These are phyloP conservation scores for Drosophila persimilis DNA, from an alignment of 1,140 invertebrate species.

Conservation along the genomic window DNA sequence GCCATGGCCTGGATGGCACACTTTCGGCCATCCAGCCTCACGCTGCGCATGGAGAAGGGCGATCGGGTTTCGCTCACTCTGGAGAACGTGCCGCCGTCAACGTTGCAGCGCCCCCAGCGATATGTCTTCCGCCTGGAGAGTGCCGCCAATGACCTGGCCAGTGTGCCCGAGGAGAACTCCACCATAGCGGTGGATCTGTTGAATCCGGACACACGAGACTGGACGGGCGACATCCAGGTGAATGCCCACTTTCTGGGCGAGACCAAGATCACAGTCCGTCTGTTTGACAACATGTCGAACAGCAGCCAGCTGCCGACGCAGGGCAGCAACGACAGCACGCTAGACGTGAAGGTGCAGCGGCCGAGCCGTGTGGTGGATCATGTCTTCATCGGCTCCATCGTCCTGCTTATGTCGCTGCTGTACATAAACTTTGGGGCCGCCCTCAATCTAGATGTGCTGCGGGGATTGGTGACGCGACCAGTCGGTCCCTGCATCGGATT, in stretches of 20 bases:
- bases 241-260: constrained; percentile 60
- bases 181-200: constrained; percentile 40
- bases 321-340: constrained; percentile 35
- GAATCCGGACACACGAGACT: constrained; percentile 23
- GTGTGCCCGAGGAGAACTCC: constrained; percentile 41
- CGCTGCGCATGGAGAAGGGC: constrained; percentile 36
- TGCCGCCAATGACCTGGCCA: constrained; percentile 40
- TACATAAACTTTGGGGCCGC: constrained; percentile 98
- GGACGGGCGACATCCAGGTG: constrained; percentile 55
- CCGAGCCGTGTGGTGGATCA: constrained; percentile 87
- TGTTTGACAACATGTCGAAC: constrained; percentile 40
- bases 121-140: constrained; percentile 59
- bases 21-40: constrained; percentile 43
- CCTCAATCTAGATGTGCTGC: constrained; percentile 90
- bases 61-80: constrained; percentile 33
- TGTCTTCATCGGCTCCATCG: constrained; percentile 91
- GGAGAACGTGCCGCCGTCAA: constrained; percentile 9
- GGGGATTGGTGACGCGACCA: constrained; percentile 88
- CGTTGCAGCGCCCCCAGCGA: constrained; percentile 32
- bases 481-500: constrained; percentile 93
- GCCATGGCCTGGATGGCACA: constrained; percentile 44
- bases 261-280: constrained; percentile 49
- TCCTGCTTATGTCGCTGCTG: constrained; percentile 91
- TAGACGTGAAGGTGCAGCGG: constrained; percentile 86
- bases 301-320: constrained; percentile 36